Percentiles rank a stretch among this genome's conserved stretches.
Evolutionary conservation across 2,888 invertebrate species (phyloP).

Genomic region (Cephus runcator): DNA sequence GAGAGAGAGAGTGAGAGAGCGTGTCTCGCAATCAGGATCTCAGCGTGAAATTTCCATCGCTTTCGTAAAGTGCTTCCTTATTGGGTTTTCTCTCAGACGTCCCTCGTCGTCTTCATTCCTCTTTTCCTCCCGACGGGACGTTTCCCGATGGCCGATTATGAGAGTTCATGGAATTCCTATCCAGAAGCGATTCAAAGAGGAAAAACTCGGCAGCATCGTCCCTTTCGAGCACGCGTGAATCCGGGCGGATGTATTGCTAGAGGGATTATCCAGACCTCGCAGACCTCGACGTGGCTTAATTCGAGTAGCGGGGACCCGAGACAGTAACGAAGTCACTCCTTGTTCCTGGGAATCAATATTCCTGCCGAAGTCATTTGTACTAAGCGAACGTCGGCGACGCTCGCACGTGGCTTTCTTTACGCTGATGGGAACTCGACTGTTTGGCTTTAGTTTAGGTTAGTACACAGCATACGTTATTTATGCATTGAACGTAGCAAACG

Average conservation of each 20-base stretch:
- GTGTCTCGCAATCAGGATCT: not conserved
- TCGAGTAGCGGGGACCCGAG: not conserved
- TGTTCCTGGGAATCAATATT: not conserved
- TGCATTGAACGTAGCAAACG: too few species aligned
- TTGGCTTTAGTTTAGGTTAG: not conserved
- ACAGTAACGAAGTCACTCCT: not conserved
- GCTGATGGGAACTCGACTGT: not conserved
- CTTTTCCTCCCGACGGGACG: not conserved
- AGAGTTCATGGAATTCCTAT: not conserved
- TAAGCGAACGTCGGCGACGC: not conserved
- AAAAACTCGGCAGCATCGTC: not conserved
- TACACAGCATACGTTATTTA: too few species aligned
- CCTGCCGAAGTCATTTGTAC: not conserved
- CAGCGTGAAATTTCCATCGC: not conserved
- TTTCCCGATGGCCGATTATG: not conserved
- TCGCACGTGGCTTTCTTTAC: not conserved
- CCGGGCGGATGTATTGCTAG: not conserved
- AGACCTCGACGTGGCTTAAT: not conserved
- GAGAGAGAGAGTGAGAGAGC: too few species aligned
- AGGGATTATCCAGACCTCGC: not conserved
- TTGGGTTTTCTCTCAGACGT: not conserved
- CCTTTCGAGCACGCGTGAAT: not conserved
- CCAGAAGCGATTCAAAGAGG: not conserved
- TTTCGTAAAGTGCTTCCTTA: not conserved
- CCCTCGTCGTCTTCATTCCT: not conserved